phyloP scores from a whole-genome alignment of 2,797 vertebrate genomes.

The Sebastes goodei region DNA sequence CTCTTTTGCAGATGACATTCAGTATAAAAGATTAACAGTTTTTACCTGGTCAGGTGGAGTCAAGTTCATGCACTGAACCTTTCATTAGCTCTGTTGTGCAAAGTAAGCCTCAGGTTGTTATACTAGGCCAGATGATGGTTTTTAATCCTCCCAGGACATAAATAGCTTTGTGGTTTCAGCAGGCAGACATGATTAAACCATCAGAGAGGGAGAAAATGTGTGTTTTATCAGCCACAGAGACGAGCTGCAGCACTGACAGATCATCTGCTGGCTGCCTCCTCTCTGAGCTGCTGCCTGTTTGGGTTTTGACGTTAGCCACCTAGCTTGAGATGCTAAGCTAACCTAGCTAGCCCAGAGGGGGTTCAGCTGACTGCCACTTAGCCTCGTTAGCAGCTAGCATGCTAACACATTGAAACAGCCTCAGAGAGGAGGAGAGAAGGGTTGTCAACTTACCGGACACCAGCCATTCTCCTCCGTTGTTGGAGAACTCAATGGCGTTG shows the following conservation, averaged over 20 bases:
- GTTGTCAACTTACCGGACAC: constrained; percentile 91
- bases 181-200: not conserved
- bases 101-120: constrained; percentile 35
- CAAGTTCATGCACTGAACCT: not conserved
- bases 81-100: not conserved
- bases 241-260: constrained; percentile 24
- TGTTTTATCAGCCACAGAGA: not conserved
- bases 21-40: too few species aligned
- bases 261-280: not conserved
- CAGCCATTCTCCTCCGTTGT: constrained; percentile 96
- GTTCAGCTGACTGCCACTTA: constrained; percentile 31
- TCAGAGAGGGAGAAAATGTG: not conserved
- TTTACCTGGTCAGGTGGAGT: rapidly evolving
- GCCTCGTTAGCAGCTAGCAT: constrained; percentile 57
- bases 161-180: constrained; percentile 6
- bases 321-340: constrained; percentile 55
- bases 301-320: constrained; percentile 32
- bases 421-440: not conserved
- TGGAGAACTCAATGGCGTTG: constrained; percentile 99
- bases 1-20: not conserved
- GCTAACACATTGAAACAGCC: constrained; percentile 44
- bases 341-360: constrained; percentile 25
- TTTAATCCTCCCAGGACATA: constrained; percentile 40
- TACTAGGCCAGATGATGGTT: constrained; percentile 55
- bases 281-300: not conserved